These are phyloP conservation scores for Trichoplusia ni DNA, from an alignment of 1,140 invertebrate species.

Conservation along the genomic window DNA sequence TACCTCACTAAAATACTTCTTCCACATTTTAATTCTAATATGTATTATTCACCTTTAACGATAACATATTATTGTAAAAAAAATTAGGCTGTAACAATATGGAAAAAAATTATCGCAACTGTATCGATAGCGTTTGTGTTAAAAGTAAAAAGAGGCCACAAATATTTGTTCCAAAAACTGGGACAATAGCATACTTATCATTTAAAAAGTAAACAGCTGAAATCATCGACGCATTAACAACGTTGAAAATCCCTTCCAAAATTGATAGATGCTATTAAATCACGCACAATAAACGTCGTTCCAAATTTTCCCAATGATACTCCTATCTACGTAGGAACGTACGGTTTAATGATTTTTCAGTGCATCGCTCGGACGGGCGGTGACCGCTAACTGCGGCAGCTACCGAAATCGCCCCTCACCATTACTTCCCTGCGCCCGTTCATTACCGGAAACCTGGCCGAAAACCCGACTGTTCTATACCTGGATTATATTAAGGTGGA, in stretches of 20 bases:
- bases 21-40: no score
- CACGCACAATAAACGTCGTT: constrained; percentile 3
- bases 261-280: neutral
- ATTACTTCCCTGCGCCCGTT: constrained; percentile 36
- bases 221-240: neutral
- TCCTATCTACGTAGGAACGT: neutral
- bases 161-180: no score
- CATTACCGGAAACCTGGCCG: constrained; percentile 40
- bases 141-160: no score
- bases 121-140: no score
- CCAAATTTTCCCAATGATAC: neutral
- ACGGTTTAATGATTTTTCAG: constrained; percentile 18
- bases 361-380: constrained; percentile 5
- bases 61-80: no score
- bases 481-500: constrained; percentile 3
- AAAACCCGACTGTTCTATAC: constrained; percentile 17
- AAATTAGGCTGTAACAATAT: no score
- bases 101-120: no score
- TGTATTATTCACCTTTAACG: no score
- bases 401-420: constrained; percentile 35
- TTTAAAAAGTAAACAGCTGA: no score
- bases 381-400: constrained; percentile 35
- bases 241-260: neutral
- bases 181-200: no score
- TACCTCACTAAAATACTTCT: neutral